These are phyloP conservation scores for Epirrita christyi DNA, from an alignment of 2,888 invertebrate genomes.

Conservation along the genomic window DNA sequence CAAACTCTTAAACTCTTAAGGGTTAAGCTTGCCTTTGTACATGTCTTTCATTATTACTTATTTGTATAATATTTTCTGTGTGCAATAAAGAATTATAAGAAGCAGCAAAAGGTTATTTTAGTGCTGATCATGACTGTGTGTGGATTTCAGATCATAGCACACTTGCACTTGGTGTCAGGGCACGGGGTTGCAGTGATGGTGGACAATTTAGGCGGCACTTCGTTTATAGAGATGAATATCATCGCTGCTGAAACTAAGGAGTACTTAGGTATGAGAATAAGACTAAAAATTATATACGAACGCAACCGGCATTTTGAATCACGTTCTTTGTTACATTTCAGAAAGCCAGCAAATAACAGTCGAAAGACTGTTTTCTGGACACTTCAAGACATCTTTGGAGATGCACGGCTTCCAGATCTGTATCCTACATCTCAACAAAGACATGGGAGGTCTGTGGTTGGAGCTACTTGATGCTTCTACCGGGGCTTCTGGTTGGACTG, in stretches of 20 bases:
- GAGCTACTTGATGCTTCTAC: constrained; percentile 85
- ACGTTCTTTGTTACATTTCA: constrained; percentile 40
- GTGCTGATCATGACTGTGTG: not conserved
- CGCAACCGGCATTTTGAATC: too few species aligned
- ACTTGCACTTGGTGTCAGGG: constrained; percentile 61
- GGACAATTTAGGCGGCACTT: constrained; percentile 91
- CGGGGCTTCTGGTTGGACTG: constrained; percentile 85
- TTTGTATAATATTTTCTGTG: too few species aligned
- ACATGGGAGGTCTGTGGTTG: constrained; percentile 75
- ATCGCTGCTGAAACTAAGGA: constrained; percentile 87
- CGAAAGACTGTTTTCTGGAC: constrained; percentile 83
- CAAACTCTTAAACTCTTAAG: too few species aligned
- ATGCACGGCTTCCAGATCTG: constrained; percentile 92
- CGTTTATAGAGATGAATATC: constrained; percentile 90
- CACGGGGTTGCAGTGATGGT: constrained; percentile 86
- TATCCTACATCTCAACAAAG: constrained; percentile 82
- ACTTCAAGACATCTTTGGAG: constrained; percentile 90
- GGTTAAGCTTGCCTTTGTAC: too few species aligned
- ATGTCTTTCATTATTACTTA: too few species aligned
- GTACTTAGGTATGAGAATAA: constrained; percentile 83
- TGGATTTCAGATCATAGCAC: constrained; percentile 58
- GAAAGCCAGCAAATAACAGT: constrained; percentile 71
- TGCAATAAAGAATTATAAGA: too few species aligned
- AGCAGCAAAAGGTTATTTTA: not conserved
- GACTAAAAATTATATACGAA: too few species aligned